These are phyloP conservation scores for Papilio xuthus DNA, from an alignment of 1,140 invertebrate genomes.

Conservation along the genomic window DNA sequence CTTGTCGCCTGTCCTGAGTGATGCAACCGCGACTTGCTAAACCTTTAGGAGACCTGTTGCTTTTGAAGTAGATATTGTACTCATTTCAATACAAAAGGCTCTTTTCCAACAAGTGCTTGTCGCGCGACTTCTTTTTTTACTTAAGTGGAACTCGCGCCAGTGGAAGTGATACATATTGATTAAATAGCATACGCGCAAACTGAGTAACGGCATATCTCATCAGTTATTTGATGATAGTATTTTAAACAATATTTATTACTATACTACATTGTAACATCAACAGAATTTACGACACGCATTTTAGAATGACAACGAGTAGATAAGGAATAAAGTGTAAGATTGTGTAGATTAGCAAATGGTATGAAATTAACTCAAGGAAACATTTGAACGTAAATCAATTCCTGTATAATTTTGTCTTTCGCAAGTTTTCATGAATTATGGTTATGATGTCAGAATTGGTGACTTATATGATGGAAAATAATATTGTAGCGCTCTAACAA, in stretches of 20 bases:
- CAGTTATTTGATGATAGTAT: no score
- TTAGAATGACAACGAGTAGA: background rate
- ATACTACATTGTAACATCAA: background rate
- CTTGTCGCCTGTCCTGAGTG: background rate
- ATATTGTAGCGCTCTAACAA: background rate
- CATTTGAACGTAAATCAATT: conserved; percentile 31
- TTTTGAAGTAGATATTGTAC: background rate
- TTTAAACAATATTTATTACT: no score
- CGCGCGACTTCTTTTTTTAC: background rate
- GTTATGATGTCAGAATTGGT: conserved; percentile 17
- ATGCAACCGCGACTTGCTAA: background rate
- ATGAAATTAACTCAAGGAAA: conserved; percentile 28
- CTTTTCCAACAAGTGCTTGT: background rate
- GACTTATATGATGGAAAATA: conserved; percentile 17
- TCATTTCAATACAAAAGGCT: background rate
- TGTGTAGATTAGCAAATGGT: background rate
- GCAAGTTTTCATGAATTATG: conserved; percentile 33
- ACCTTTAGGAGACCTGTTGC: background rate
- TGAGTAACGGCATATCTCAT: no score
- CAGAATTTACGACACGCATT: background rate
- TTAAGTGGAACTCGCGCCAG: background rate
- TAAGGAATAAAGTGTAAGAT: background rate
- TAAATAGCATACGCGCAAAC: no score
- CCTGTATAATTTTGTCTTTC: conserved; percentile 23
- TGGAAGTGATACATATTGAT: no score